Percentiles rank a stretch among this genome's conserved stretches.
These are phyloP conservation scores for Pandemis heparana DNA, from an alignment of 2,888 invertebrate genomes.

Conservation along the genomic window DNA sequence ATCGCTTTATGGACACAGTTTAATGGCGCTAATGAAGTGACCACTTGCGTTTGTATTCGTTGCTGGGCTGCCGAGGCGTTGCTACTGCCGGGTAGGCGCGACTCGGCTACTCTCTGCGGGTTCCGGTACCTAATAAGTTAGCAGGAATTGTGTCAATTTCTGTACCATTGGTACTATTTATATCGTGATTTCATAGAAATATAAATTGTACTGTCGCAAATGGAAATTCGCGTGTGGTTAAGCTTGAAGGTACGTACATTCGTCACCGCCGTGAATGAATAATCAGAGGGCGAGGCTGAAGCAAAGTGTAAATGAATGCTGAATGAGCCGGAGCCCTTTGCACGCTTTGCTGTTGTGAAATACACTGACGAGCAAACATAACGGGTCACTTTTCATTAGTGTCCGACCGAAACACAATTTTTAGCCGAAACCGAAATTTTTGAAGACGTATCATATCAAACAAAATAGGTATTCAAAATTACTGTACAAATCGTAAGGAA, in stretches of 20 bases:
- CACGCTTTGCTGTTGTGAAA: not conserved
- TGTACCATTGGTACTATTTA: too few species aligned
- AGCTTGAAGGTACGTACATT: not conserved
- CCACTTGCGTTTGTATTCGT: constrained; percentile 9
- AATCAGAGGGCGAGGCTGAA: constrained; percentile 1
- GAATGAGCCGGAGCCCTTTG: not conserved
- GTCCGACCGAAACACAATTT: too few species aligned
- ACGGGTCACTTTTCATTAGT: too few species aligned
- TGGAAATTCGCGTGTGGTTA: not conserved
- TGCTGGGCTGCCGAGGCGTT: not conserved
- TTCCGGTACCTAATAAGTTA: not conserved
- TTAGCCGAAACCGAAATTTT: too few species aligned
- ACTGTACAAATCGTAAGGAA: too few species aligned
- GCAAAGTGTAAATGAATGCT: not conserved
- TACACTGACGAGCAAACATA: too few species aligned
- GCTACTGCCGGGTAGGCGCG: not conserved
- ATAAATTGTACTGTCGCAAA: not conserved
- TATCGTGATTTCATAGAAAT: too few species aligned
- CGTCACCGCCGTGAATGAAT: not conserved
- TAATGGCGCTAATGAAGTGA: constrained; percentile 21
- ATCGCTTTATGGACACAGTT: constrained; percentile 15
- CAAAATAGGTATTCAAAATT: too few species aligned
- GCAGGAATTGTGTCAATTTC: too few species aligned
- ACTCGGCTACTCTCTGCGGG: not conserved
- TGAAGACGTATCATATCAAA: too few species aligned